phyloP scores from a whole-genome alignment of 1,140 invertebrate genomes.

The Centruroides vittatus region DNA sequence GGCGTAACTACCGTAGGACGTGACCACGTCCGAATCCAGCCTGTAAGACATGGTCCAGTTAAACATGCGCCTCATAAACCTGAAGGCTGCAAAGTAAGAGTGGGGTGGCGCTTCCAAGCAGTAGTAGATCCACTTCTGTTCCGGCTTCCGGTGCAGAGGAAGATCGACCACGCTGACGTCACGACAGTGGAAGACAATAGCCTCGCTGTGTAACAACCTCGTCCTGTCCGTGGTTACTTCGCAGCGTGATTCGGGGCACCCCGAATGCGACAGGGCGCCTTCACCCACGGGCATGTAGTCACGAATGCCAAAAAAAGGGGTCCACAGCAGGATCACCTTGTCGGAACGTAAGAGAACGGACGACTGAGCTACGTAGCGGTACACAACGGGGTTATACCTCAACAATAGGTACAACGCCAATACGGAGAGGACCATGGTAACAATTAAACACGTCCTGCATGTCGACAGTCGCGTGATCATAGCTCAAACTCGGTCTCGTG shows the following conservation, averaged over 20 bases:
- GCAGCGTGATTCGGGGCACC: conserved; percentile 8
- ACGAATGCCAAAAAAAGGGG: conserved; percentile 9
- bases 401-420: too few species aligned
- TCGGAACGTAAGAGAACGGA: too few species aligned
- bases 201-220: conserved; percentile 3
- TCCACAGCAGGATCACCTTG: conserved; percentile 15
- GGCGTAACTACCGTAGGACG: conserved; percentile 18
- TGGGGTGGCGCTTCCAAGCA: conserved; percentile 41
- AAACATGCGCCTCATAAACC: conserved; percentile 21
- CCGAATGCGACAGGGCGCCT: background rate
- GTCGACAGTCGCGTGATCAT: too few species aligned
- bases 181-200: conserved; percentile 18
- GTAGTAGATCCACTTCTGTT: conserved; percentile 45
- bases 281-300: conserved; percentile 1
- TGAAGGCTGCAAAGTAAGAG: conserved; percentile 10
- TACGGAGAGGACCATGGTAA: too few species aligned
- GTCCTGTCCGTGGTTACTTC: conserved; percentile 14
- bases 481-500: too few species aligned
- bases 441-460: too few species aligned
- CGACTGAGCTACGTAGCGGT: too few species aligned
- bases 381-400: too few species aligned
- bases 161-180: conserved; percentile 19
- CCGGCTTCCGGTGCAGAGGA: conserved; percentile 25
- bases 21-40: conserved; percentile 25
- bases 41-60: conserved; percentile 36